Conservation (phyloP, 2,113 vertebrate species). For the Mystacornis crossleyi region DNA sequence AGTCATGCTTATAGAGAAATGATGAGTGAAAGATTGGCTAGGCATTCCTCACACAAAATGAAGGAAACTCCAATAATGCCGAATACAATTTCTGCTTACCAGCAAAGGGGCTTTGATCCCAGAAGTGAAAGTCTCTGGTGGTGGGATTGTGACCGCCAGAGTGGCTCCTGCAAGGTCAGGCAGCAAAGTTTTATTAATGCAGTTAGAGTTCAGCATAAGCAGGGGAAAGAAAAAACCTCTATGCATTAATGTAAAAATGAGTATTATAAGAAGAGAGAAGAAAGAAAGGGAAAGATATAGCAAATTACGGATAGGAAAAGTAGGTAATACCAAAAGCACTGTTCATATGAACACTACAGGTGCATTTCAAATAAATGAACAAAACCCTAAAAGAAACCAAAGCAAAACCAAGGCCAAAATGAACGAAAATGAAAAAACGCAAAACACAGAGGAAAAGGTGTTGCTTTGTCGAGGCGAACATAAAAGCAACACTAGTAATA, state of each 20-base stretch:
- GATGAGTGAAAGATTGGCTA: neutral
- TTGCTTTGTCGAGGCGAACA: too few relatives aligned
- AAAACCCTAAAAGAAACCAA: neutral
- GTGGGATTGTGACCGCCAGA: neutral
- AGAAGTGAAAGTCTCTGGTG: neutral
- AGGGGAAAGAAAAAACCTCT: too few relatives aligned
- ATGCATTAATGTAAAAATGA: neutral
- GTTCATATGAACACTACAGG: neutral
- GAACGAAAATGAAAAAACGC: accelerated
- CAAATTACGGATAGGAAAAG: neutral
- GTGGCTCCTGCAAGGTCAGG: neutral
- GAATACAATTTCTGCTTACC: neutral
- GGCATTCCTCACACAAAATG: neutral
- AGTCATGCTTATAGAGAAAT: neutral
- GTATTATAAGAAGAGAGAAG: neutral
- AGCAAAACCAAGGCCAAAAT: neutral
- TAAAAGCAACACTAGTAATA: too few relatives aligned
- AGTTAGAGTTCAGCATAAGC: neutral
- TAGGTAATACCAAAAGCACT: neutral
- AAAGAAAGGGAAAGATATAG: neutral
- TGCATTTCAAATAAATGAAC: neutral
- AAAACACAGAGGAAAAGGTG: neutral
- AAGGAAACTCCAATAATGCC: neutral
- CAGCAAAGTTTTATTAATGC: neutral
- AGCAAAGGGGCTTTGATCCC: neutral